Evolutionary conservation across 2,797 vertebrate species (phyloP), one percentile per base, ranked within the genome.

Genomic region (Tenualosa thibaudeaui): DNA sequence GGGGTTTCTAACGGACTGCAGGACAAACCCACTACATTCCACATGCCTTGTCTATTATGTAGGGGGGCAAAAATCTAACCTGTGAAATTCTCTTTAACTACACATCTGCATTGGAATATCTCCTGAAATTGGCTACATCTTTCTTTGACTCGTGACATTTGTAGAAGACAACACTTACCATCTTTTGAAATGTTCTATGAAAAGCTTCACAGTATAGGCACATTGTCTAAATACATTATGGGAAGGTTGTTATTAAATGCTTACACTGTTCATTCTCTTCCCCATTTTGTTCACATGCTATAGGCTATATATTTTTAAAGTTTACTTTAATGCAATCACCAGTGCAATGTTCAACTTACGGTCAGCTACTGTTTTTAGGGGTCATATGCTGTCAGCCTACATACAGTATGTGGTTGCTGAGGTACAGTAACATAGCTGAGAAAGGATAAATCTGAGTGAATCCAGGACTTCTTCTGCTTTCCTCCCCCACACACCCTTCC

Each of bases 11-110:
- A 91, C 90, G 89, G 94, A 94, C 93, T 92, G 90, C 91, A 94
- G 92, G 93, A 93, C 94, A 95, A 95, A 94, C 93, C 95, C 89
- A 81, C 90, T 82, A 92, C 95, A 95, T 96, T 95, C 95, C 94
- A 94, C 90, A 93, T 95, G 91, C 90, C 93, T 94, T 91, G 92
- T 91, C 90, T 94, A 88, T 93, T 93, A 86, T 90, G 92, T 90
- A 91, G 90, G 90, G 88, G 91, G 89, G 89, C 78, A 54, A 62
- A 60, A 50, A 83, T 86, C 26, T 83, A 82, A 71, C 78, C 75
- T 78, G 71, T 78, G 37, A 78, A 46, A 43, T 40, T 78, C 71
- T 78, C 71, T 46, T 19, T 40, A 46, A 2, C 40, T 46, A 78
- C 15, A 75, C 37, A 75, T 19, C 13, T 40, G 68, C 15, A 75